Evolutionary conservation across 2,797 vertebrate species (phyloP).

Genomic region (Sphenopsis melanotis): DNA sequence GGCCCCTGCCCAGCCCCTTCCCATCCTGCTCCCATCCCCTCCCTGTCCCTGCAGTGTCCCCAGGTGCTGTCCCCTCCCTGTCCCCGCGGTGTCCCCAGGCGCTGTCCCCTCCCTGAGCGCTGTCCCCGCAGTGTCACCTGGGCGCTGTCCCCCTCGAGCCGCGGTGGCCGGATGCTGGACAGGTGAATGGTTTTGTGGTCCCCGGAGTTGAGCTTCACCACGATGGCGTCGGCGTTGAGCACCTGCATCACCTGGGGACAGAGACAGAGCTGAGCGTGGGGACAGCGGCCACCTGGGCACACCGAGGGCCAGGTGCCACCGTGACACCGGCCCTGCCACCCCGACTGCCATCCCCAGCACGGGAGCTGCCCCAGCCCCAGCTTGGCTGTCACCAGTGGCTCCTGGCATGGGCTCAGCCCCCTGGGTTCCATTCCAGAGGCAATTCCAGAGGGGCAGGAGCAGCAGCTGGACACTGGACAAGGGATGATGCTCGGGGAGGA

Average conservation of each 20-base stretch:
- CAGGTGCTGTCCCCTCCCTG: constrained; percentile 72
- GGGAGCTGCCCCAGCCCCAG: accelerated
- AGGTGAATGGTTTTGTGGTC: constrained; percentile 95
- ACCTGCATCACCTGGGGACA: constrained; percentile 91
- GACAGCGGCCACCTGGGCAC: neutral
- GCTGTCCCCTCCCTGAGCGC: constrained; percentile 73
- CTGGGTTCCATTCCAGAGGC: neutral
- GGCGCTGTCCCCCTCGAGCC: constrained; percentile 81
- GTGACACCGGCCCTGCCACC: neutral
- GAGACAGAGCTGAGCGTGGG: neutral
- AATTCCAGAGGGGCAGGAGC: neutral
- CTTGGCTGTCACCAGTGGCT: accelerated
- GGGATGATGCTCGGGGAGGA: accelerated
- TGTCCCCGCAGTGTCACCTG: neutral
- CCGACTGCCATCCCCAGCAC: accelerated
- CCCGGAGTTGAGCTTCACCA: constrained; percentile 93
- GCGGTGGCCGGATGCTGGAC: constrained; percentile 93
- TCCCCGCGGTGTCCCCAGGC: constrained; percentile 33
- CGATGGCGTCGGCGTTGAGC: constrained; percentile 92
- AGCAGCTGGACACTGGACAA: accelerated
- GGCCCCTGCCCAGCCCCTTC: accelerated
- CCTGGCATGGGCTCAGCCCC: accelerated
- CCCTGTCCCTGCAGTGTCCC: neutral
- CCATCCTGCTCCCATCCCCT: too few species aligned
- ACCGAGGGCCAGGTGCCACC: neutral